Evolutionary conservation across 2,888 invertebrate species (phyloP).

Genomic region (Melanostoma scalare): DNA sequence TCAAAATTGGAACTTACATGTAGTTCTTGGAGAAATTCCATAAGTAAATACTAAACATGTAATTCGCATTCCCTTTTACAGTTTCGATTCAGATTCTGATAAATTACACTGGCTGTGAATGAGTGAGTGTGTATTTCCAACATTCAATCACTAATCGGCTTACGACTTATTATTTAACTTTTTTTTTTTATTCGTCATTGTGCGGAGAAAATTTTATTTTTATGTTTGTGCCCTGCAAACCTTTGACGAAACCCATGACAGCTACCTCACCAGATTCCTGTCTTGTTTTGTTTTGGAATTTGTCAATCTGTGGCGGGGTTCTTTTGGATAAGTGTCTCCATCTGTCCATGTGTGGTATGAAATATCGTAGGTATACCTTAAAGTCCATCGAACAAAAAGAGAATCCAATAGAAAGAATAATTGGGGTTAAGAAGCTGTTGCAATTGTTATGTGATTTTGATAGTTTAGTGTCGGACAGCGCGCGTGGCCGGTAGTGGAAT

Average conservation of each 20-base stretch:
- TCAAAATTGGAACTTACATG: conserved; percentile 3
- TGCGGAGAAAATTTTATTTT: conserved; percentile 5
- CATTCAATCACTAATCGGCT: conserved; percentile 24
- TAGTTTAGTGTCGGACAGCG: conserved; percentile 48
- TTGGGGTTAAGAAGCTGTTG: conserved; percentile 26
- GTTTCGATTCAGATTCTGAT: neutral
- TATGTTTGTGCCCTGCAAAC: conserved; percentile 44
- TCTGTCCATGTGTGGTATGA: no score
- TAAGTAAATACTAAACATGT: neutral
- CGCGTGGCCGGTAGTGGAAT: conserved; percentile 12
- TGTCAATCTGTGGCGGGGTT: neutral
- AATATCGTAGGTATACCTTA: neutral
- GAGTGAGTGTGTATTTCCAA: neutral
- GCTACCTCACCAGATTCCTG: neutral
- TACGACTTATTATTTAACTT: conserved; percentile 4
- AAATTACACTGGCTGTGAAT: neutral
- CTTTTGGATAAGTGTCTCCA: no score
- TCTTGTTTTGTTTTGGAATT: conserved; percentile 4
- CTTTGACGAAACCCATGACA: conserved; percentile 39
- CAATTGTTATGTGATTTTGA: conserved; percentile 39
- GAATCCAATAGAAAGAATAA: conserved; percentile 30
- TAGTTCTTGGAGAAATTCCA: neutral
- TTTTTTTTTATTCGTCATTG: conserved; percentile 6
- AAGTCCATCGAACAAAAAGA: conserved; percentile 2
- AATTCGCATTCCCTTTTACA: conserved; percentile 4